Percentiles rank a stretch among this genome's conserved stretches.
Conservation (phyloP, 2,888 invertebrate genomes). For the Drosophila lutescens region DNA sequence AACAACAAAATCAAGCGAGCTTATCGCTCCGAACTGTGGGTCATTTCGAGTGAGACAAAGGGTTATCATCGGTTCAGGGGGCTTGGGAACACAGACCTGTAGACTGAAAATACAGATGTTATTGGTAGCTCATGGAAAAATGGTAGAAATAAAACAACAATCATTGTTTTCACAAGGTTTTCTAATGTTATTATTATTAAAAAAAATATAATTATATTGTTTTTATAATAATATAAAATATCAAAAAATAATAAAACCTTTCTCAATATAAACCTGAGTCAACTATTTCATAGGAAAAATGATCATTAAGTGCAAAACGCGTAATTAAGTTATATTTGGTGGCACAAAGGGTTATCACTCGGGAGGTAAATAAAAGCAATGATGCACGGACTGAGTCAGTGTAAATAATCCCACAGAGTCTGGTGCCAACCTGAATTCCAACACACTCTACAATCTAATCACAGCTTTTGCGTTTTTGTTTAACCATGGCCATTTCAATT, state of each 20-base stretch:
- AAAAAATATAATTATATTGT: too few species aligned
- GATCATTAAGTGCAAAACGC: background rate
- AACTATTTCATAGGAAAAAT: background rate
- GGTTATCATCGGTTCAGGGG: conserved; percentile 6
- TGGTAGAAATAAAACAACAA: background rate
- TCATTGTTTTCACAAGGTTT: background rate
- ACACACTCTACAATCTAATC: conserved; percentile 24
- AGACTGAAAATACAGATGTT: background rate
- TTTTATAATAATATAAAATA: too few species aligned
- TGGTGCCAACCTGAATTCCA: conserved; percentile 40
- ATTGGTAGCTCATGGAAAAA: too few species aligned
- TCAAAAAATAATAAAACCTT: background rate
- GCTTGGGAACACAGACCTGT: background rate
- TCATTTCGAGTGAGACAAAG: conserved; percentile 1
- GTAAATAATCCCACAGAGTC: conserved; percentile 17
- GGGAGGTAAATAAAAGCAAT: conserved; percentile 3
- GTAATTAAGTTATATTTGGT: background rate
- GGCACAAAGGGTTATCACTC: conserved; percentile 20
- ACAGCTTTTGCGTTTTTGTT: conserved; percentile 16
- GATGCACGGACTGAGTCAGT: conserved; percentile 6
- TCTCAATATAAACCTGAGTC: background rate
- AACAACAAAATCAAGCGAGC: conserved; percentile 8
- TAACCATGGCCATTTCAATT: conserved; percentile 39
- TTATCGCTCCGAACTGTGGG: background rate
- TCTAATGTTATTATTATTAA: background rate